These are phyloP conservation scores for Balanococcus diminutus DNA, from an alignment of 2,888 invertebrate species.

Conservation along the genomic window DNA sequence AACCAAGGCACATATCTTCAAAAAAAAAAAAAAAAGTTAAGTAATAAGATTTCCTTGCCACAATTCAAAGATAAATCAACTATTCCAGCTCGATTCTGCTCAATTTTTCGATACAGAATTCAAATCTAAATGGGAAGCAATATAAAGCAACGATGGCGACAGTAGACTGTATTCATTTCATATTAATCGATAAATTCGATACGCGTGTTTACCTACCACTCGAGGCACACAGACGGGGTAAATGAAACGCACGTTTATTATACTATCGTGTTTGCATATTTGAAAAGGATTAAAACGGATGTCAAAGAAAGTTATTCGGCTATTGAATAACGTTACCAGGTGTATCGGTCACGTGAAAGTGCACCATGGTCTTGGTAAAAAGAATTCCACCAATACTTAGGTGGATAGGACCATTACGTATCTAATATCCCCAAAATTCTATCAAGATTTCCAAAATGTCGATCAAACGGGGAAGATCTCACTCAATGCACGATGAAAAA, in stretches of 20 bases:
- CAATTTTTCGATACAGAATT: not conserved
- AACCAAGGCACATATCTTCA: no score
- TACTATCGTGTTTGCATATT: not conserved
- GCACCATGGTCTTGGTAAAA: not conserved
- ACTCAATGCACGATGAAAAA: no score
- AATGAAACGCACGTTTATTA: not conserved
- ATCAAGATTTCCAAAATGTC: no score
- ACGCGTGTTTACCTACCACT: not conserved
- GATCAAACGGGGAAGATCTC: no score
- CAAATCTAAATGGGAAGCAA: not conserved
- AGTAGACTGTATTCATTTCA: not conserved
- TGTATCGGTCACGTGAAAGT: not conserved
- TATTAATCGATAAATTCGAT: not conserved
- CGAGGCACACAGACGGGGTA: not conserved
- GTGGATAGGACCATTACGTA: no score
- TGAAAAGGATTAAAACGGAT: conserved; percentile 1
- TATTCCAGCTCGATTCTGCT: not conserved
- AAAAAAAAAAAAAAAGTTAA: no score
- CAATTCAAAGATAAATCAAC: no score
- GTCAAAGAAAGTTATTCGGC: not conserved
- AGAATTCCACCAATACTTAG: not conserved
- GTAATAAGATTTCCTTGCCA: no score
- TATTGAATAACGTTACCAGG: not conserved
- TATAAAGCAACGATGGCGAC: not conserved
- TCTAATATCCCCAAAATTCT: no score